Evolutionary conservation across 2,888 invertebrate species (phyloP).

Genomic region (Phymatocera aterrima): DNA sequence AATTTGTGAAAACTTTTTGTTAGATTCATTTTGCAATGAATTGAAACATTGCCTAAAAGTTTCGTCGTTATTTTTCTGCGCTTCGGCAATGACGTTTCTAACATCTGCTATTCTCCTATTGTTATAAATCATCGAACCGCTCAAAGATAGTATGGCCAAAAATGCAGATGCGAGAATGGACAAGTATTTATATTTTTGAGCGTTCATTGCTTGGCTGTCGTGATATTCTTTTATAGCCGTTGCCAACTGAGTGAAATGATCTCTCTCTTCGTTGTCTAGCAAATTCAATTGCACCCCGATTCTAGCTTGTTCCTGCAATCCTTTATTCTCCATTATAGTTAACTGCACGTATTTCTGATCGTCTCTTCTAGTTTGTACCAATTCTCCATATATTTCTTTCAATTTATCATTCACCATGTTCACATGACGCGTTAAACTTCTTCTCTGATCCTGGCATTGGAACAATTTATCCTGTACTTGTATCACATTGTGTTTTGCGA

Average conservation of each 20-base stretch:
- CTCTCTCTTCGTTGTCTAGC: conserved; percentile 68
- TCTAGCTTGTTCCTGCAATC: conserved; percentile 66
- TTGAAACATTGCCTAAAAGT: conserved; percentile 55
- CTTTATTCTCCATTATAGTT: conserved; percentile 69
- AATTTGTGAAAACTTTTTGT: conserved; percentile 28
- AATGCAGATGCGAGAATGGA: conserved; percentile 67
- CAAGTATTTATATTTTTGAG: conserved; percentile 70
- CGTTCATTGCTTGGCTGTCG: conserved; percentile 67
- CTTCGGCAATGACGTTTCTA: conserved; percentile 58
- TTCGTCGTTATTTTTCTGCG: conserved; percentile 62
- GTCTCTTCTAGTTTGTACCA: conserved; percentile 67
- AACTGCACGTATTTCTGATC: conserved; percentile 70
- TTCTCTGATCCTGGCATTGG: conserved; percentile 66
- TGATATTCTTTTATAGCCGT: conserved; percentile 72
- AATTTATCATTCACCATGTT: conserved; percentile 61
- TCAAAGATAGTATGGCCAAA: conserved; percentile 66
- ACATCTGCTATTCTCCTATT: conserved; percentile 65
- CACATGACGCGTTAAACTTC: conserved; percentile 59
- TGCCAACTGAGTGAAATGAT: conserved; percentile 67
- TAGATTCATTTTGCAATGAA: conserved; percentile 50
- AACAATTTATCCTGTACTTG: conserved; percentile 67
- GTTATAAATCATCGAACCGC: conserved; percentile 69
- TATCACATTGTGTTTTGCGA: conserved; percentile 64
- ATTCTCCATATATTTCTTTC: conserved; percentile 68
- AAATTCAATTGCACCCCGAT: conserved; percentile 59